Evolutionary conservation across 2,113 vertebrate genomes (phyloP), one percentile per base, ranked within the genome.

Genomic region (Leuciscus idus): DNA sequence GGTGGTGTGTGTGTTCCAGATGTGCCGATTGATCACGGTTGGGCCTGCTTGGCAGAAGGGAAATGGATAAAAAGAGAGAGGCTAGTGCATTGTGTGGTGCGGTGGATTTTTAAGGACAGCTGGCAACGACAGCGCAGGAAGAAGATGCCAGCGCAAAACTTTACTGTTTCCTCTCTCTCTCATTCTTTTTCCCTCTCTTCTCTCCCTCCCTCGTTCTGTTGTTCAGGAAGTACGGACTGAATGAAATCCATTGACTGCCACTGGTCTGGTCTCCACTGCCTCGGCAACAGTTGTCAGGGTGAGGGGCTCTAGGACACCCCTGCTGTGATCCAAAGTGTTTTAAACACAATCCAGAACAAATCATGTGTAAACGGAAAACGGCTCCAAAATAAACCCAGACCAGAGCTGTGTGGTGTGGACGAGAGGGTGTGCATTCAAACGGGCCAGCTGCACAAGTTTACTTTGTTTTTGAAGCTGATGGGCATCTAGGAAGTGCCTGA

Each of bases 241-340:
- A 90, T 90, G 85, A 87, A 85, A 76, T 80, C 87, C 81, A 90
- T 90, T 90, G 85, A 90, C 48, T 79, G 83, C 75, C 72, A 13
- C 68, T 83, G 48, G 66, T 84, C 82, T 84, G 82, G 33, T 84
- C 80, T 83, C n/a, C 43, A 83, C 73, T 87, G 83, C 83, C 89
- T 66, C 87, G 81, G 86, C 73, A 88, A 87, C 89, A 88, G 89
- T 90, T 90, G 87, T 90, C 89, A 83, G 82, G 87, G 83, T 79
- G 85, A 88, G 81, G 84, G 62, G 81, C 85, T 87, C 87, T 85
- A 52, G 74, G 62, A 70, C 46, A 52, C 28, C 62, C 62, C 62
- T 11, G 48, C 82, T 59, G 81, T 36, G 81, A 72, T 36, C 82
- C 82, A 74, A 74, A 59, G 82, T 73, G 68, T 43, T 74, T 55